Percentiles rank a stretch among this genome's conserved stretches.
phyloP scores from a whole-genome alignment of 2,888 invertebrate species.

The Drosophila putrida region DNA sequence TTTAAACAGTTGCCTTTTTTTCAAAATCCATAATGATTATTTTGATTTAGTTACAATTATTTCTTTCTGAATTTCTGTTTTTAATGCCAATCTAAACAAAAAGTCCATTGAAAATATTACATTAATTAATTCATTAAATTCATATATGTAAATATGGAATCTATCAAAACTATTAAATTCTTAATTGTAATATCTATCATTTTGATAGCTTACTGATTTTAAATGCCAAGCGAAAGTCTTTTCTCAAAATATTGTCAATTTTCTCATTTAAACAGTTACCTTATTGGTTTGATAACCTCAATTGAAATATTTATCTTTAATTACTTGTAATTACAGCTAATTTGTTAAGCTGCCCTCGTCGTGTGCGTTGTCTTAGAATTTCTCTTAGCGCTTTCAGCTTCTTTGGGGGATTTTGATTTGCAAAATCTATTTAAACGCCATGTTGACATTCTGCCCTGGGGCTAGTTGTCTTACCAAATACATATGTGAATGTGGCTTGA shows the following conservation, averaged over 20 bases:
- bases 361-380: slow-evolving; percentile 52
- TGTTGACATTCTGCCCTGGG: slow-evolving; percentile 42
- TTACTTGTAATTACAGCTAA: slow-evolving; percentile 9
- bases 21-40: no score
- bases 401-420: slow-evolving; percentile 56
- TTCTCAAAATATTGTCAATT: background rate
- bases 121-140: no score
- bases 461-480: slow-evolving; percentile 9
- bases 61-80: no score
- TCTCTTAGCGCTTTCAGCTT: slow-evolving; percentile 48
- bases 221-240: background rate
- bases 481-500: slow-evolving; percentile 13
- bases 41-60: no score
- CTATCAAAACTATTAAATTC: no score
- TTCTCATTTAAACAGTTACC: background rate
- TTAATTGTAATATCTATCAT: no score
- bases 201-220: no score
- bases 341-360: slow-evolving; percentile 40
- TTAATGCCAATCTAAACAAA: no score
- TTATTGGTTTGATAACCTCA: slow-evolving; percentile 2
- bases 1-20: no score
- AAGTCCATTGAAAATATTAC: no score
- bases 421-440: slow-evolving; percentile 61
- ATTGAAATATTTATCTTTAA: slow-evolving; percentile 6
- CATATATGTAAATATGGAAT: no score